phyloP scores from a whole-genome alignment of 2,113 vertebrate species.

The Stegastes partitus region DNA sequence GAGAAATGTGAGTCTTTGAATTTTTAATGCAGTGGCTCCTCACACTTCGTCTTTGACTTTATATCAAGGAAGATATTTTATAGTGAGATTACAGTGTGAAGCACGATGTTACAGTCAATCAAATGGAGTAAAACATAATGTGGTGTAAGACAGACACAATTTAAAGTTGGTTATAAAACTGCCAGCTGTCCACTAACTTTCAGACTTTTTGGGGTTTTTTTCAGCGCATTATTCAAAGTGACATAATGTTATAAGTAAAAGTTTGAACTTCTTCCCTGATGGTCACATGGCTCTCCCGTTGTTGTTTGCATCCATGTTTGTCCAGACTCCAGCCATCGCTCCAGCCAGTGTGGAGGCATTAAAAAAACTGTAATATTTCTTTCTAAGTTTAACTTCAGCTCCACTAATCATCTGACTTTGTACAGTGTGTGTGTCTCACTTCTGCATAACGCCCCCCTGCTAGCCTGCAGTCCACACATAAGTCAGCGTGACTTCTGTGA shows the following conservation, averaged over 20 bases:
- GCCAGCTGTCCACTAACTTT: too few species aligned
- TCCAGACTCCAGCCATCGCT: too few species aligned
- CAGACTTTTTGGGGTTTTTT: too few species aligned
- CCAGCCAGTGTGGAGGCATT: too few species aligned
- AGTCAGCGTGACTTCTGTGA: slow-evolving; percentile 1
- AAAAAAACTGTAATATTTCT: background rate
- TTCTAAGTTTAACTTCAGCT: background rate
- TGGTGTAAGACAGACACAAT: too few species aligned
- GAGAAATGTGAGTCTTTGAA: background rate
- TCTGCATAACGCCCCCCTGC: background rate
- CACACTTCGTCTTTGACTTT: background rate
- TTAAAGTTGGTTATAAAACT: too few species aligned
- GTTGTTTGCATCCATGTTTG: too few species aligned
- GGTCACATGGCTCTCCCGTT: too few species aligned
- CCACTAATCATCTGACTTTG: background rate
- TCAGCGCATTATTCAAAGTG: background rate
- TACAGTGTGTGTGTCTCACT: background rate
- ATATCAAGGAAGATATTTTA: slow-evolving; percentile 7
- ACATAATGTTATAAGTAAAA: background rate
- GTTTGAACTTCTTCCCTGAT: too few species aligned
- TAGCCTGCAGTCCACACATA: slow-evolving; percentile 13
- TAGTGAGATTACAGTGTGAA: background rate
- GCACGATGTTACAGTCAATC: background rate
- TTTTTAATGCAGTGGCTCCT: background rate
- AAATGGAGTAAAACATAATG: background rate